Evolutionary conservation across 2,797 vertebrate species (phyloP), one percentile per base, ranked within the genome.

Genomic region (Pelobates cultripes): DNA sequence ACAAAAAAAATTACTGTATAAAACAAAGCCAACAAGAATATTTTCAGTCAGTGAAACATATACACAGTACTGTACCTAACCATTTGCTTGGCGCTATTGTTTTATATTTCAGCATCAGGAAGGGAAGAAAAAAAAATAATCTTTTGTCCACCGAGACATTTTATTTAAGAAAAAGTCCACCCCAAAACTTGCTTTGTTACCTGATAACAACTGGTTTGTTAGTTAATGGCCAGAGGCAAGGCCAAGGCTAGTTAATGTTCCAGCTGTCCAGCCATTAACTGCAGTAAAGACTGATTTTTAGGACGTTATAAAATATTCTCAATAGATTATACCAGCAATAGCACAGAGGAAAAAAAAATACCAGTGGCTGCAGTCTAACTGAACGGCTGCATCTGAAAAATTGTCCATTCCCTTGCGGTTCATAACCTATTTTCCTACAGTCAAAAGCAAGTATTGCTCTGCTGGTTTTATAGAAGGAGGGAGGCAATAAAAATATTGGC

Each of bases 401-500:
- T 93, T 93, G 93, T 92, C 90, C 89, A 85, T 91, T 93, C 94
- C 93, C 94, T 88, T 89, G 92, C 79, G 92, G 92, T 93, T 92
- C 93, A 93, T 94, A 94, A 94, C 92, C 85, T 90, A 93, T 93
- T 94, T 92, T 94, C 92, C 92, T 93, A 92, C 92, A 93, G 94
- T 92, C 91, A 92, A 92, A 93, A 92, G 91, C 93, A 93, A 93
- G 94, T 93, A 93, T 91, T 93, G 94, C 93, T 94, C 94, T 90
- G 94, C 93, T 94, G 94, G 92, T 90, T 94, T 57, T 94, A 94
- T 28, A 28, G 28, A 94, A 93, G 90, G 92, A 91, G 93, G 91
- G 91, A 92, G 91, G 93, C 93, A 92, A 93, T 94, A 94, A 94
- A 94, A 94, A 93, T 92, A 93, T 92, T 92, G 94, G 93, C 93